Base-by-base conservation (phyloP, 2,113 vertebrate genomes). In the Gasterosteus nipponicus region DNA sequence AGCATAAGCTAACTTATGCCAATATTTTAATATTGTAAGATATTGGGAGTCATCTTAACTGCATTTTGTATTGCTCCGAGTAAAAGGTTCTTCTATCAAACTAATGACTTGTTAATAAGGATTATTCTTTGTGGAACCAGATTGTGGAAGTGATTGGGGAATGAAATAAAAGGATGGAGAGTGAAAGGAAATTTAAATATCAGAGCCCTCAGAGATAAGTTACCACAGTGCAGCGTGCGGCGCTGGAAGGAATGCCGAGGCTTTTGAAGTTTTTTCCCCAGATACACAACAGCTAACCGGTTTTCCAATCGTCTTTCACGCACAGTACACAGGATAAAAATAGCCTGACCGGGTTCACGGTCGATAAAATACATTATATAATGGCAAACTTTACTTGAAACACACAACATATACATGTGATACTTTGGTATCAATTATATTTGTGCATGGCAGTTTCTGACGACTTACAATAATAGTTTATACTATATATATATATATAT, bases 201-300 rank as follows among this genome's bases (percentile, higher is more conserved):
- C 44, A 73, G 38, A 63, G 71, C 49, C 35, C 29, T 79, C 1
- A 38, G 57, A 29, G 26, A 41, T 42, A 63, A n/a, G 12, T 47
- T 47, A 8, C 57, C 12, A 47, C 35, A 18, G 35, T 39, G 41
- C 41, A 66, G 62, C 31, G 29, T 22, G 39, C 39, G 76, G 38
- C 49, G 58, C 59, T 54, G 2, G 4, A 56, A 67, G 49, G 68
- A 79, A 47, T 35, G 54, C 38, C 16, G 14, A 41, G 10, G 65
- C 44, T 11, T 75, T 56, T 61, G 46, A 57, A 70, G 56, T 60
- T 19, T 56, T 62, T 70, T 66, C 53, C n/a, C 64, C 64, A 46
- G 60, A 73, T 3, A 3, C 41, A 49, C 42, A 63, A 38, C n/a
- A 80, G 35, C 26, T 46, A 49, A 64, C 62, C 14, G 42, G n/a